Evolutionary conservation across 2,888 invertebrate species (phyloP).

Genomic region (Thysanoteuthis rhombus): DNA sequence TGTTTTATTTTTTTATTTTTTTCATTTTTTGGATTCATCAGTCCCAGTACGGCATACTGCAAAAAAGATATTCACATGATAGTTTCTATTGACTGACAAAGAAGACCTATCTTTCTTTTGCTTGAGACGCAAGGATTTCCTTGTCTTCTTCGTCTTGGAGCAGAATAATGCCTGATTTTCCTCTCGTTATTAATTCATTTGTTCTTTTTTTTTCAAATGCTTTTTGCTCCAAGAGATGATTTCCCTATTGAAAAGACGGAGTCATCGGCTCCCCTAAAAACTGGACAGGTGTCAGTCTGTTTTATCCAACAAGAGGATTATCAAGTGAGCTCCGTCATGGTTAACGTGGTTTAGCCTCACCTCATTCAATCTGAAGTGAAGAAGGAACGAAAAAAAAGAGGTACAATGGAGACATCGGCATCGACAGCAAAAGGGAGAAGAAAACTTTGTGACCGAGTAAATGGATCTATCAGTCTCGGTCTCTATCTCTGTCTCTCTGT

Average conservation of each 20-base stretch:
- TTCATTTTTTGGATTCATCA: too few relatives aligned
- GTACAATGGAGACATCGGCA: not conserved
- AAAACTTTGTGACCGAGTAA: too few relatives aligned
- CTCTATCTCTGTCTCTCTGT: too few relatives aligned
- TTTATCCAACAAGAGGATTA: not conserved
- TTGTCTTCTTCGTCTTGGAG: not conserved
- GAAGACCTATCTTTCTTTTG: too few relatives aligned
- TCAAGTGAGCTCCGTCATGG: not conserved
- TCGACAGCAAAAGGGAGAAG: not conserved
- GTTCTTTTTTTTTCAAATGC: not conserved
- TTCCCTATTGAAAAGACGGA: too few relatives aligned
- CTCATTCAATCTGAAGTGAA: not conserved
- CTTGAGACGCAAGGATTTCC: not conserved
- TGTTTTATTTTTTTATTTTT: too few relatives aligned
- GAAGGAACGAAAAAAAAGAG: not conserved
- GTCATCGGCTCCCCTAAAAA: not conserved
- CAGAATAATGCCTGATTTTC: not conserved
- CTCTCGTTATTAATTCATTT: not conserved
- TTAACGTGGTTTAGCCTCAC: not conserved
- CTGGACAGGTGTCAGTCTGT: conserved; percentile 12
- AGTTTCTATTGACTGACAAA: too few relatives aligned
- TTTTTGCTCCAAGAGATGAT: not conserved
- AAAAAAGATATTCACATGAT: too few relatives aligned
- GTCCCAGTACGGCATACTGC: too few relatives aligned
- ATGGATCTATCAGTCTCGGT: too few relatives aligned